Percentiles rank a stretch among this genome's conserved stretches.
These are phyloP conservation scores for Metacarcinus magister DNA, from an alignment of 2,888 invertebrate species.

Conservation along the genomic window DNA sequence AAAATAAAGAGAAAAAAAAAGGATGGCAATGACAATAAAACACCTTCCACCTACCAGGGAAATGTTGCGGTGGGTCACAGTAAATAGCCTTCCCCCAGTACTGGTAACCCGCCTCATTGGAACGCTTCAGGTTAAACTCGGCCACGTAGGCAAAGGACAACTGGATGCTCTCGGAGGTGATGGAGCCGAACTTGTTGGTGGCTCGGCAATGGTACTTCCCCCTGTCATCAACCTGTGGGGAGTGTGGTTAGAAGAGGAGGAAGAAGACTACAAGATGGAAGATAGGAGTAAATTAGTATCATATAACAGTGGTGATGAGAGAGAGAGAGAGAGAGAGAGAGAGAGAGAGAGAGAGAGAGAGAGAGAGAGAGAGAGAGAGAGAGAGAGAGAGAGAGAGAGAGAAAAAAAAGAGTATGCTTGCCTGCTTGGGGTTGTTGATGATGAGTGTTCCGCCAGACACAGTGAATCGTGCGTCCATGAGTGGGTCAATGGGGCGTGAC, in stretches of 20 bases:
- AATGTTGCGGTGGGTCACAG: constrained; percentile 96
- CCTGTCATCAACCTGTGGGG: constrained; percentile 89
- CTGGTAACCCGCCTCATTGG: constrained; percentile 93
- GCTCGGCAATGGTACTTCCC: constrained; percentile 97
- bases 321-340: too few species aligned
- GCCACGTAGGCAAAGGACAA: constrained; percentile 94
- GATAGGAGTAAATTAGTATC: not conserved
- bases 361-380: too few species aligned
- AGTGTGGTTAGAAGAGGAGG: not conserved
- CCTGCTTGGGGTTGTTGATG: constrained; percentile 92
- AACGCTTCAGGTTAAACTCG: constrained; percentile 94
- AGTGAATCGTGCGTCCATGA: constrained; percentile 90
- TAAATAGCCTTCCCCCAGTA: constrained; percentile 97
- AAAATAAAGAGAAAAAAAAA: not conserved
- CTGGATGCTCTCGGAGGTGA: constrained; percentile 94
- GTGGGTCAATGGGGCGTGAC: constrained; percentile 91
- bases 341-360: too few species aligned
- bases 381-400: too few species aligned
- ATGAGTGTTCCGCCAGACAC: constrained; percentile 96
- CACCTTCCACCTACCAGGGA: constrained; percentile 87
- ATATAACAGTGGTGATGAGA: not conserved
- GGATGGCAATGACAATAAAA: not conserved
- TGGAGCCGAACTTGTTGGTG: constrained; percentile 93
- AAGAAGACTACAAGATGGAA: not conserved
- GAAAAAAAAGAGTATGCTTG: constrained; percentile 82